Evolutionary conservation across 2,888 invertebrate species (phyloP).

Genomic region (Epicampocera succincta): DNA sequence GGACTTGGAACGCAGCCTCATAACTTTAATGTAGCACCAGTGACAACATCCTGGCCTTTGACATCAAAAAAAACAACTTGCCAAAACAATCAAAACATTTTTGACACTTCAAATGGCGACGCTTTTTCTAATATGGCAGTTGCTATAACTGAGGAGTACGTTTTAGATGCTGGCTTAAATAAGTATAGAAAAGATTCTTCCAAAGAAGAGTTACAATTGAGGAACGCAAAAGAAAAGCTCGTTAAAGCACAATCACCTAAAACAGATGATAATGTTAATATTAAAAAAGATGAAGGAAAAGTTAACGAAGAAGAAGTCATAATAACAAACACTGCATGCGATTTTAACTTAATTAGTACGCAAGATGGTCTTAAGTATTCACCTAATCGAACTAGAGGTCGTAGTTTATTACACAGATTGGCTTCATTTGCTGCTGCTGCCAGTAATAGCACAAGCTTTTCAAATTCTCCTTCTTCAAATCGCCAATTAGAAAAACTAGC

Average conservation of each 20-base stretch:
- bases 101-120: constrained; percentile 36
- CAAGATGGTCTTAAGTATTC: constrained; percentile 17
- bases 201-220: neutral
- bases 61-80: neutral
- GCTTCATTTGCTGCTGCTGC: constrained; percentile 56
- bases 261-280: neutral
- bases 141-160: constrained; percentile 52
- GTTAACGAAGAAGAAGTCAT: constrained; percentile 1
- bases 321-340: constrained; percentile 1
- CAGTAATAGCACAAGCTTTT: constrained; percentile 33
- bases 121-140: constrained; percentile 49
- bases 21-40: neutral
- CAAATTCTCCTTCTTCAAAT: constrained; percentile 4
- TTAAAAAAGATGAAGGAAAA: neutral
- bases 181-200: constrained; percentile 21
- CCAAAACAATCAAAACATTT: neutral
- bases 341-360: neutral
- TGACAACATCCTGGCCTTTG: constrained; percentile 12
- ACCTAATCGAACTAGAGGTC: constrained; percentile 36
- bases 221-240: neutral
- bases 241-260: neutral
- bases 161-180: constrained; percentile 11
- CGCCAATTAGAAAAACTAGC: constrained; percentile 46
- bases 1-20: neutral
- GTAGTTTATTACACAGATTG: constrained; percentile 53